phyloP scores from a whole-genome alignment of 2,888 invertebrate genomes.

The Meta bourneti region DNA sequence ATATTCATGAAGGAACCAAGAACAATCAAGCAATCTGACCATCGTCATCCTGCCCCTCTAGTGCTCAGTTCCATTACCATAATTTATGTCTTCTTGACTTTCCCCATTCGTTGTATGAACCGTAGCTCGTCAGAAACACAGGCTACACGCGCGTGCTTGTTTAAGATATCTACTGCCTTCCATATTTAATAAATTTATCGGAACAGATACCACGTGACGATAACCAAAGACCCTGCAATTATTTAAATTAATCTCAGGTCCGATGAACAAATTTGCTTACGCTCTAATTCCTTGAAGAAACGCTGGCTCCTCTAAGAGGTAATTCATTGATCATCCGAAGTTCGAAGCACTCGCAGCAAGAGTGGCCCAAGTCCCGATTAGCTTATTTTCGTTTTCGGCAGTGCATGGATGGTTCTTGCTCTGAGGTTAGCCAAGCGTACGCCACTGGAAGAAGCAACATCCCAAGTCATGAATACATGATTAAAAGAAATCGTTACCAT shows the following conservation, averaged over 20 bases:
- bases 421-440: constrained; percentile 3
- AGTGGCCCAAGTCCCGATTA: constrained; percentile 24
- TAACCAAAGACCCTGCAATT: constrained; percentile 41
- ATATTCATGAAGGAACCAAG: too few relatives aligned
- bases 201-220: constrained; percentile 23
- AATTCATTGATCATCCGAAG: constrained; percentile 41
- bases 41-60: too few relatives aligned
- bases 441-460: background rate
- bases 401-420: background rate
- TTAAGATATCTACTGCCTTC: constrained; percentile 12
- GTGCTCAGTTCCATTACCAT: too few relatives aligned
- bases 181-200: constrained; percentile 20
- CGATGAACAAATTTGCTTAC: constrained; percentile 41
- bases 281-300: constrained; percentile 45
- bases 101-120: background rate
- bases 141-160: background rate
- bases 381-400: constrained; percentile 11
- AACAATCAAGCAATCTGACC: too few relatives aligned
- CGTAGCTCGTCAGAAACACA: background rate
- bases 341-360: background rate
- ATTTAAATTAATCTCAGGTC: constrained; percentile 43
- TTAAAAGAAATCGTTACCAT: constrained; percentile 11
- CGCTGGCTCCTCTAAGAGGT: constrained; percentile 17
- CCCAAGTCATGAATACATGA: constrained; percentile 23
- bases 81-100: background rate